Conservation (phyloP, 1,140 invertebrate species). For the Plutomurus gul region DNA sequence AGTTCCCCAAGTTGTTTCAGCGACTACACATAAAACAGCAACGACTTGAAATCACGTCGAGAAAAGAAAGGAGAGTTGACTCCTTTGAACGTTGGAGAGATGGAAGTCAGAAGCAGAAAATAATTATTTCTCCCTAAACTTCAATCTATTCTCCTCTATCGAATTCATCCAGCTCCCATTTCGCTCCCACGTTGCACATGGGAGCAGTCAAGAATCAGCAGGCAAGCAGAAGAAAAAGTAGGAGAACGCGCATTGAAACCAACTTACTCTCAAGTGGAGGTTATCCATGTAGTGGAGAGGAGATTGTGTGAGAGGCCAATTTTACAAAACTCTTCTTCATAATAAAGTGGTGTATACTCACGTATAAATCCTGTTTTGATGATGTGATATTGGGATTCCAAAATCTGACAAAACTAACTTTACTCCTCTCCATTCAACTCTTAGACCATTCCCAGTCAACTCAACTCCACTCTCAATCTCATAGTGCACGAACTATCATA, state of each 20-base stretch:
- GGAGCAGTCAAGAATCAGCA: not conserved
- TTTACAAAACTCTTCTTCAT: not conserved
- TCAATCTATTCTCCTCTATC: not conserved
- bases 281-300: not conserved
- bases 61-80: not conserved
- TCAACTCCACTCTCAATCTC: constrained; percentile 1
- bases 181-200: not conserved
- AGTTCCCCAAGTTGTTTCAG: no score
- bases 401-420: constrained; percentile 12
- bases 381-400: constrained; percentile 16
- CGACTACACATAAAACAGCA: no score
- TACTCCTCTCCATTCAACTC: not conserved
- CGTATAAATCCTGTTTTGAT: constrained; percentile 17
- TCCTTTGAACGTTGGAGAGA: not conserved
- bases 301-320: not conserved
- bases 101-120: not conserved
- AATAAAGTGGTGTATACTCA: not conserved
- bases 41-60: no score
- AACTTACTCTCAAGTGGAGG: not conserved
- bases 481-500: not conserved
- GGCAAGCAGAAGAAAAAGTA: not conserved
- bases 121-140: constrained; percentile 28
- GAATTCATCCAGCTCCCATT: not conserved
- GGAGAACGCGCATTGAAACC: not conserved
- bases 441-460: not conserved